These are phyloP conservation scores for Pseudonaja textilis DNA, from an alignment of 2,113 vertebrate genomes.

Conservation along the genomic window DNA sequence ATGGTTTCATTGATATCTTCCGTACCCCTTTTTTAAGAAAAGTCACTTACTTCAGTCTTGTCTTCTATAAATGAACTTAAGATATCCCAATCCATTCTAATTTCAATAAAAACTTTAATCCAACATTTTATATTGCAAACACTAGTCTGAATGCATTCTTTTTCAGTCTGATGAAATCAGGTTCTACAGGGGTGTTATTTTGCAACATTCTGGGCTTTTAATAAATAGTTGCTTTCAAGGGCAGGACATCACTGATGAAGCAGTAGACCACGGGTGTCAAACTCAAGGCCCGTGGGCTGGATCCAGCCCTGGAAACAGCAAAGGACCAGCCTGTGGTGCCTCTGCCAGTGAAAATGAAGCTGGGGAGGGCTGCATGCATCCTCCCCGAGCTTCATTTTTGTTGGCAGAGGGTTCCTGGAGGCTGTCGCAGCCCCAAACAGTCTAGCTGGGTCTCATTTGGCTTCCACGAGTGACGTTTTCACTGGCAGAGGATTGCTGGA, in stretches of 20 bases:
- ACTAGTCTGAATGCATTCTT: background rate
- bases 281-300: too few species aligned
- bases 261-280: too few species aligned
- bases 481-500: too few species aligned
- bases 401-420: too few species aligned
- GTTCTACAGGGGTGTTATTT: background rate
- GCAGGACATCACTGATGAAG: background rate
- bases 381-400: too few species aligned
- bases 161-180: background rate
- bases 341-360: too few species aligned
- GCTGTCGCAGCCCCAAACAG: too few species aligned
- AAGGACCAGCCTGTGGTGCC: too few species aligned
- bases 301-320: too few species aligned
- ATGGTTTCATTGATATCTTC: background rate
- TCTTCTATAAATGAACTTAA: background rate
- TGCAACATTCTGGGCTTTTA: background rate
- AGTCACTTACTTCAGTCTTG: background rate
- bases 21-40: background rate
- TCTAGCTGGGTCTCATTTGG: too few species aligned
- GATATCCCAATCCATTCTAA: background rate
- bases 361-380: too few species aligned
- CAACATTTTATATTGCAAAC: background rate
- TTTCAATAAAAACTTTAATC: background rate
- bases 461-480: too few species aligned
- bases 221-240: background rate